Evolutionary conservation across 2,888 invertebrate genomes (phyloP), one percentile per base, ranked within the genome.

Genomic region (Caenorhabditis imperialis): DNA sequence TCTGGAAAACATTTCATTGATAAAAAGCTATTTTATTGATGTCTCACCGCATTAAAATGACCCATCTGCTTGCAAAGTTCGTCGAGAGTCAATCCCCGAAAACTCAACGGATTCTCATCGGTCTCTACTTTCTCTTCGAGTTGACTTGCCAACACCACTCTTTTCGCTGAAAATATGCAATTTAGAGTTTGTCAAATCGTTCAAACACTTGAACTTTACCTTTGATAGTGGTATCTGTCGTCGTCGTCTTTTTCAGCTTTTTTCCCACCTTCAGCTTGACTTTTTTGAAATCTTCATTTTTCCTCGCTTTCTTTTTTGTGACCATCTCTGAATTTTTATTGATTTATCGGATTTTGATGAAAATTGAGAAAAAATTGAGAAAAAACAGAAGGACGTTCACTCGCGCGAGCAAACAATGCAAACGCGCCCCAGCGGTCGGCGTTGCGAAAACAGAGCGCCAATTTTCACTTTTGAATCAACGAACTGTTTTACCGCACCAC

Each of bases 191-290:
- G 16, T 14, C 16, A 18, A 37, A 47, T 48, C 5, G 22, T 40
- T 44, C 7, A 30, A 33, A 33, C 18, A 23, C 6, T 3, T 10
- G 1, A 35, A 22, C 10, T n/a, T 37, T 27, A 78, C 79, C 51
- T 61, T 78, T 75, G 35, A 85, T 73, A 10, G 80, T 78, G 7
- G 85, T 79, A 60, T 83, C 82, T 5, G 85, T 85, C 3, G 81
- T 82, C 25, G 79, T 67, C 10, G 81, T 79, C 50, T 82, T 83
- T 45, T 79, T 81, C 35, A 85, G 51, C 47, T 70, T 80, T 51
- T 82, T 81, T 48, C 85, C 85, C 1, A 85, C 79, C 47, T 85
- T 85, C 65, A 85, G 73, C 73, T 82, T 81, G 1, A 81, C 81
- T 61, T 83, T 83, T 62, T 83, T 79, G 72, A 83, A 83, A 47